Evolutionary conservation across 2,888 invertebrate genomes (phyloP), one percentile per base, ranked within the genome.

Genomic region (Rhamphomyia laevipes): DNA sequence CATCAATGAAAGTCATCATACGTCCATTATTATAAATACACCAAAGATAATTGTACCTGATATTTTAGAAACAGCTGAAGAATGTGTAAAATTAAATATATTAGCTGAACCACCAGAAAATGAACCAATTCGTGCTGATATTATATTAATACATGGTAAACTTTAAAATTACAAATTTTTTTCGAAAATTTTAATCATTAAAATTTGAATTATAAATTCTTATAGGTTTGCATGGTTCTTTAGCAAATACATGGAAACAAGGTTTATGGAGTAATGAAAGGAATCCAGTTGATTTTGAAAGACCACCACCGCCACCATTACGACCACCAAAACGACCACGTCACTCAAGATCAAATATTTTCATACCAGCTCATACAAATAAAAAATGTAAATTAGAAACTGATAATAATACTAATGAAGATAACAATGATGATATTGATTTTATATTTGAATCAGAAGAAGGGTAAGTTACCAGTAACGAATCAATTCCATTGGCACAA

Each of bases 241-340:
- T 85, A 30, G 77, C 80, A 17, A 84, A 84, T 60, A 90, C 90
- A 0, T 91, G 90, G 90, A 75, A 85, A 43, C 88, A 89, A 63
- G 84, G 84, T 0, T 73, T 78, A 27, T 84, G 84, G 84, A 73
- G 64, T 42, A 69, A 66, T 17, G 66, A 68, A 33, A 63, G 69
- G 9, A 61, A 62, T 15, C 67, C 66, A 12, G 70, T 67, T 10
- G 61, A 63, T 35, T 68, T 70, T 40, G 59, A 70, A 49, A 61
- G 70, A 18, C 69, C 70, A 16, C 70, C 70, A 1, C 60, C 61
- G 13, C 68, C 66, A 0, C 67, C 65, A n/a, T 59, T 69, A 23
- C 61, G 68, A 23, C 65, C 68, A 18, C 67, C 69, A 11, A 67
- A 68, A 51, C 58, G 67, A 4, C 63, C 66, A 1, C 59, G 67